Evolutionary conservation across 92 coral and sea anemone genomes (phyloP).

Genomic region (Chrysogorgia sp.): DNA sequence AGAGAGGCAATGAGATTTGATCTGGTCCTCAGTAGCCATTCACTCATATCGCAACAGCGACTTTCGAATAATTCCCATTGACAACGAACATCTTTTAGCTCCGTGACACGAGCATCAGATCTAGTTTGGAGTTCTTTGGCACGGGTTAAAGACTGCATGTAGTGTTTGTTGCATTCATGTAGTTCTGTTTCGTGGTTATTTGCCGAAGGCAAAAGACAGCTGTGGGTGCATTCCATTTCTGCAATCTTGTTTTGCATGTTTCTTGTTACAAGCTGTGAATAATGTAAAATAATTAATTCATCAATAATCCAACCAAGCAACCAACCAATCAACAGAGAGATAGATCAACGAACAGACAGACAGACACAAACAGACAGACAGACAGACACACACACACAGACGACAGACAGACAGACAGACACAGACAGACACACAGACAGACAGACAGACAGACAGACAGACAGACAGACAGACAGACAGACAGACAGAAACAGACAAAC

Average conservation of each 20-base stretch:
- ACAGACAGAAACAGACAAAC: too few relatives aligned
- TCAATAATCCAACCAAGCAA: too few relatives aligned
- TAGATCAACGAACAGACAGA: too few relatives aligned
- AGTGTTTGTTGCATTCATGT: conserved; percentile 57
- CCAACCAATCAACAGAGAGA: too few relatives aligned
- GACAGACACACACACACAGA: too few relatives aligned
- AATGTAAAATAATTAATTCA: neutral
- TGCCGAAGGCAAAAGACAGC: conserved; percentile 30
- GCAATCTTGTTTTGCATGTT: conserved; percentile 21
- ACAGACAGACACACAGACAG: too few relatives aligned
- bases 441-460: too few relatives aligned
- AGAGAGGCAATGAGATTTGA: conserved; percentile 65
- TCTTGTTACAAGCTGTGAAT: conserved; percentile 14
- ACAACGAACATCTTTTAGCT: conserved; percentile 73
- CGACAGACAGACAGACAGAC: too few relatives aligned
- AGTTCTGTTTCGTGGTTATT: conserved; percentile 45
- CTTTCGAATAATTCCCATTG: conserved; percentile 94
- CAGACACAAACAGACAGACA: too few relatives aligned
- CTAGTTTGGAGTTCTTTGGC: conserved; percentile 85
- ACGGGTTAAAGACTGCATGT: conserved; percentile 70
- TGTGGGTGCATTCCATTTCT: conserved; percentile 30
- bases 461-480: too few relatives aligned
- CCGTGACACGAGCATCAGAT: conserved; percentile 78
- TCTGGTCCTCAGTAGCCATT: conserved; percentile 74
- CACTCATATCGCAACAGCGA: conserved; percentile 62